phyloP scores from a whole-genome alignment of 2,888 invertebrate species.

The Caenorhabditis japonica region DNA sequence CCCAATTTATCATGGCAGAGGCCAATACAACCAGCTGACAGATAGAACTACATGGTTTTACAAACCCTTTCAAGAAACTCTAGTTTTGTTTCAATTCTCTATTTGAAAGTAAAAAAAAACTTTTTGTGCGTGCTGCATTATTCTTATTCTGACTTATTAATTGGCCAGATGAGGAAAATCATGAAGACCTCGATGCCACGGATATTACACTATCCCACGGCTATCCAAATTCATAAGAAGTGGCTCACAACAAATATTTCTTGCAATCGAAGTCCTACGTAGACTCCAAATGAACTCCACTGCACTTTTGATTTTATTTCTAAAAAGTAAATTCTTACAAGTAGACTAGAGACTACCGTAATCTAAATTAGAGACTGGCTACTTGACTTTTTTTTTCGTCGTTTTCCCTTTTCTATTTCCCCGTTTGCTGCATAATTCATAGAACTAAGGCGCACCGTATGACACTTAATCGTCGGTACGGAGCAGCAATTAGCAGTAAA shows the following conservation, averaged over 20 bases:
- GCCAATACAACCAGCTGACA: constrained; percentile 24
- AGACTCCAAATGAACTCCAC: too few species aligned
- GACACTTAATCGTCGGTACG: constrained; percentile 48
- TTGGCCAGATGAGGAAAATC: constrained; percentile 13
- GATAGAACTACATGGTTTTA: constrained; percentile 13
- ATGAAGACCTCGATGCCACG: constrained; percentile 19
- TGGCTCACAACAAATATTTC: constrained; percentile 12
- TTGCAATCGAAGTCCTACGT: not conserved
- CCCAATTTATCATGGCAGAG: constrained; percentile 42
- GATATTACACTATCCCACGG: constrained; percentile 49
- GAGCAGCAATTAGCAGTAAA: constrained; percentile 41
- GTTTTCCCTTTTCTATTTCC: constrained; percentile 1
- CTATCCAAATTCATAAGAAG: constrained; percentile 45
- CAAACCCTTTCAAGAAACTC: constrained; percentile 2
- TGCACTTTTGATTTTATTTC: constrained; percentile 11
- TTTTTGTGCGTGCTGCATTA: too few species aligned
- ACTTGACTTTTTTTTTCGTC: too few species aligned
- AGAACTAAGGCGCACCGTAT: constrained; percentile 27
- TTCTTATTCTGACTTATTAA: constrained; percentile 13
- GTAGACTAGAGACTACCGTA: too few species aligned
- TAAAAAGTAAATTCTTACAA: constrained; percentile 5
- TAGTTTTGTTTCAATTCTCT: not conserved
- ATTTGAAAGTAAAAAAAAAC: too few species aligned
- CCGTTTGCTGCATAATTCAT: constrained; percentile 33
- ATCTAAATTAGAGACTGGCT: too few species aligned